Base-by-base conservation (phyloP, 2,888 invertebrate genomes). In the Syritta pipiens region DNA sequence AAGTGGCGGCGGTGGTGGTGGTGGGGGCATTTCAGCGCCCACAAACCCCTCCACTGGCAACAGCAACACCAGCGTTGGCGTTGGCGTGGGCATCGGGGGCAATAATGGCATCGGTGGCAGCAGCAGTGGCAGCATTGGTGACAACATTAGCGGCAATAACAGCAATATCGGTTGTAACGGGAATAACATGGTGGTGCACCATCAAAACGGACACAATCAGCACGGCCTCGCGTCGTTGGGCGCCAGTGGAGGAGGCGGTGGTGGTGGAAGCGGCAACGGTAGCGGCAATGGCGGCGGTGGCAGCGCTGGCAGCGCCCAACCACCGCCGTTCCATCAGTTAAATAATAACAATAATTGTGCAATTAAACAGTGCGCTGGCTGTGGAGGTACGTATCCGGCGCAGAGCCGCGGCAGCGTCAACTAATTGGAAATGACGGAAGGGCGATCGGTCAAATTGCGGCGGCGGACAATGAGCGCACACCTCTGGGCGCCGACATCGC, bases 281-380 rank as follows among this genome's bases (percentile, higher is more conserved):
- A 49, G 10, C 35, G 51, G 32, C 12, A 62, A 24, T 26, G 49
- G 49, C 44, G 26, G 44, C 20, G 49, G 55, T 59, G 74, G 62
- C 37, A 49, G 51, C 35, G 48, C 30, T 35, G 59, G 65, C 32
- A 67, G 40, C 42, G 65, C 72, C 14, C 83, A 82, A 49, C 74
- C 82, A 49, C 74, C 82, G 26, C 71, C 74, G 74, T 83, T 83
- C 63, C 85, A 85, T 77, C 84, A 84, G 72, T 76, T 84, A 63
- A 84, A 84, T 77, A 83, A 83, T 79, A 84, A 83, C 71, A 82
- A 81, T 81, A 83, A 81, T 83, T 82, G 83, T 82, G 87, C 88
- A 82, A 91, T 93, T 85, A 94, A 94, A 88, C 93, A 93, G 87
- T 96, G 97, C 90, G 95, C 95, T 83, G 96, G 96, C 82, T 97